Evolutionary conservation across 2,797 vertebrate genomes (phyloP).

Genomic region (Luscinia megarhynchos): DNA sequence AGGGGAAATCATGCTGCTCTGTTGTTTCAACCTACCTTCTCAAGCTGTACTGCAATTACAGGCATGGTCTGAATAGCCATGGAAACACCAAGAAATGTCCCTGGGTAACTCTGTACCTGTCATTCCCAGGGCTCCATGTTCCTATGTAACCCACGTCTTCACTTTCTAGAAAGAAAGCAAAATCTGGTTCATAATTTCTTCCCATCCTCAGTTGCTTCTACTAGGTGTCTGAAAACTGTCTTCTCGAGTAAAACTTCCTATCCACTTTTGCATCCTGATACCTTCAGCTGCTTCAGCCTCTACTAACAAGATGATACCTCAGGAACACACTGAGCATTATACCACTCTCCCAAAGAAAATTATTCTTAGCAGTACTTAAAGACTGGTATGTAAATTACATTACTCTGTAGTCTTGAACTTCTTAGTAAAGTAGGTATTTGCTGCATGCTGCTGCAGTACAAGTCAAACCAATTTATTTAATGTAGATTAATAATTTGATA

Average conservation of each 20-base stretch:
- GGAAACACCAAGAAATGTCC: background rate
- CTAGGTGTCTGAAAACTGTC: background rate
- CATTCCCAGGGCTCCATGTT: background rate
- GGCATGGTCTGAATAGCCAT: background rate
- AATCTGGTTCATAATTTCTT: background rate
- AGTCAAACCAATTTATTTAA: constrained; percentile 50
- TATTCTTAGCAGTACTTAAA: constrained; percentile 22
- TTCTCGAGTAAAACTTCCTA: background rate
- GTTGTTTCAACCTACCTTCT: background rate
- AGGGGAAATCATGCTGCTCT: background rate
- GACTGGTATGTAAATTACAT: background rate
- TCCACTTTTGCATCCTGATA: background rate
- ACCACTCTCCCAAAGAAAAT: background rate
- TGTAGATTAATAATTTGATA: constrained; percentile 53
- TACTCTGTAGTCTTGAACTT: constrained; percentile 13
- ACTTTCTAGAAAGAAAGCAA: background rate
- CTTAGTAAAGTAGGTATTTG: constrained; percentile 18
- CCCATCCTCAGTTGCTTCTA: background rate
- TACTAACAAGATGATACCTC: background rate
- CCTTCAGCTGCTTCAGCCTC: background rate
- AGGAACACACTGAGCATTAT: background rate
- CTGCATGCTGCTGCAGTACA: constrained; percentile 25
- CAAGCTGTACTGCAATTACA: background rate
- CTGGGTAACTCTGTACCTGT: background rate
- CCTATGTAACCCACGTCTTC: background rate